phyloP scores from a whole-genome alignment of 2,797 vertebrate genomes.

The Eutrigla gurnardus region DNA sequence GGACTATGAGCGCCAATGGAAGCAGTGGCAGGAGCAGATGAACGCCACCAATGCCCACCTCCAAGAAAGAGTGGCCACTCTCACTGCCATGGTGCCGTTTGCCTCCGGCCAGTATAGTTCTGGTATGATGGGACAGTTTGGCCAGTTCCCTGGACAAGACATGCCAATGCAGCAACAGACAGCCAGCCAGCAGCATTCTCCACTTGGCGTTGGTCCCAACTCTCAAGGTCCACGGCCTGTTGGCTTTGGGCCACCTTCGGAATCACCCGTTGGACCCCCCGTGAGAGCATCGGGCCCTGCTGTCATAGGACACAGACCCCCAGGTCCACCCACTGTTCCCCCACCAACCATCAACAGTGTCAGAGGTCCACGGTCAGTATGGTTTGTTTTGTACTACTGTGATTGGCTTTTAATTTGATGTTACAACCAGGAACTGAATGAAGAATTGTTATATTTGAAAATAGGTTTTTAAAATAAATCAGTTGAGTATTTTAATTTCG shows the following conservation, averaged over 20 bases:
- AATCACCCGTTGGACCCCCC: conserved; percentile 61
- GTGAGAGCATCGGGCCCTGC: conserved; percentile 69
- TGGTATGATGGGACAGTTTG: conserved; percentile 86
- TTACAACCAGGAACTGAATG: neutral
- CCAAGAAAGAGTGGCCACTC: conserved; percentile 90
- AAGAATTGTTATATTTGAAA: neutral
- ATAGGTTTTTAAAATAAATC: neutral
- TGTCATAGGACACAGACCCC: conserved; percentile 73
- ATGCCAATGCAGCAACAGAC: conserved; percentile 75
- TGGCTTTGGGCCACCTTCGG: conserved; percentile 60
- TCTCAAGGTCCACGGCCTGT: conserved; percentile 58
- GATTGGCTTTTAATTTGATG: neutral
- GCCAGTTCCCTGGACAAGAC: conserved; percentile 81
- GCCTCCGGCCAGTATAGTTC: conserved; percentile 75
- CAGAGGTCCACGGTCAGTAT: conserved; percentile 87
- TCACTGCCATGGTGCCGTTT: conserved; percentile 88
- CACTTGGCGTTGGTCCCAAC: conserved; percentile 58
- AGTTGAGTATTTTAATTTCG: conserved; percentile 3
- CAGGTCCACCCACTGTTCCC: conserved; percentile 82
- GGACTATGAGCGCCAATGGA: conserved; percentile 97
- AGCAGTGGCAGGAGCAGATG: conserved; percentile 98
- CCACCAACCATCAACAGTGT: conserved; percentile 84
- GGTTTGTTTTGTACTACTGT: neutral
- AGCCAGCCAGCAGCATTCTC: conserved; percentile 37
- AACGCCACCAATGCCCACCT: conserved; percentile 92